Conservation (phyloP, 2,113 vertebrate genomes). For the Ophthalmolycus amberensis region DNA sequence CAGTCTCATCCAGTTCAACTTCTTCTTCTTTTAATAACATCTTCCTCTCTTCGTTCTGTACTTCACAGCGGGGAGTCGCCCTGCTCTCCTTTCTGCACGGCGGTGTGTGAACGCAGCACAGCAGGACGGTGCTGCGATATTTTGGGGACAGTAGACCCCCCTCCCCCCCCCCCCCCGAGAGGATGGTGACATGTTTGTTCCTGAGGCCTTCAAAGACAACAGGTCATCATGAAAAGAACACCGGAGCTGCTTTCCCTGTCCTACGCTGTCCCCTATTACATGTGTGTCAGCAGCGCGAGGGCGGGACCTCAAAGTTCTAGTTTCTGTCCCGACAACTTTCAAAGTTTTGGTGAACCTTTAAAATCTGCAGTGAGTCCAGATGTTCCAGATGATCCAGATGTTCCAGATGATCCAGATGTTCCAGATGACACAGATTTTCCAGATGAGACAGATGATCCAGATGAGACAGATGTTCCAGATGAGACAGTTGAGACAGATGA, state of each 20-base stretch:
- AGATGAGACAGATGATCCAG: no score
- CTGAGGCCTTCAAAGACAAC: constrained; percentile 31
- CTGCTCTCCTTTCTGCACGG: constrained; percentile 25
- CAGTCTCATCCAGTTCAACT: background rate
- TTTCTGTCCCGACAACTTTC: no score
- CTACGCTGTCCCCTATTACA: background rate
- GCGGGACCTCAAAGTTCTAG: no score
- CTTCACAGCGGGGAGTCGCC: constrained; percentile 9
- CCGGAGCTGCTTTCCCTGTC: background rate
- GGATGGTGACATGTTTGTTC: constrained; percentile 2
- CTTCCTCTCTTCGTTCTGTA: background rate
- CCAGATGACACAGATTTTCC: no score
- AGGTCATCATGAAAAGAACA: background rate
- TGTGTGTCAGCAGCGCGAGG: no score
- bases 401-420: no score
- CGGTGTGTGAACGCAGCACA: constrained; percentile 13
- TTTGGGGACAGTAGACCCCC: constrained; percentile 3
- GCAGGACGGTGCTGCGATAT: constrained; percentile 40
- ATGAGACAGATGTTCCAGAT: no score
- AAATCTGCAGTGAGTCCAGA: no score
- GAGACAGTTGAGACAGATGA: no score
- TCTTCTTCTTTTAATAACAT: background rate
- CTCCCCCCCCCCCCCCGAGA: background rate
- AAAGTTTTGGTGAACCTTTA: no score
- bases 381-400: no score